Conservation (phyloP, 2,888 invertebrate species). For the Lamellibrachia columna region DNA sequence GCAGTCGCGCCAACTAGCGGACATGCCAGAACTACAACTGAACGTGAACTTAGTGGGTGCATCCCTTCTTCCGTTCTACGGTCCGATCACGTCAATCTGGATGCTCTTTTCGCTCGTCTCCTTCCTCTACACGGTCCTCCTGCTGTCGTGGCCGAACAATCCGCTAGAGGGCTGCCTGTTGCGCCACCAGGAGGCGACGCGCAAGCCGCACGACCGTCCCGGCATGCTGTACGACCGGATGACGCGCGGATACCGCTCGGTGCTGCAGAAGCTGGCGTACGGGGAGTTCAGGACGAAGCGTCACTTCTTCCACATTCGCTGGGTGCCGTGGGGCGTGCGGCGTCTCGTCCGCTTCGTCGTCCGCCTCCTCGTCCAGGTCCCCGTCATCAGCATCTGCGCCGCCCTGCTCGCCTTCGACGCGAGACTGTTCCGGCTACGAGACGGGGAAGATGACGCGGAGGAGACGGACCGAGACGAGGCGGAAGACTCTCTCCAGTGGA, state of each 20-base stretch:
- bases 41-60: slow-evolving; percentile 38
- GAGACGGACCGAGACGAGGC: slow-evolving; percentile 32
- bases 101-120: slow-evolving; percentile 41
- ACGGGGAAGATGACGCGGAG: slow-evolving; percentile 7
- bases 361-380: slow-evolving; percentile 37
- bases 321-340: slow-evolving; percentile 41
- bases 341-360: slow-evolving; percentile 32
- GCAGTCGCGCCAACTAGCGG: slow-evolving; percentile 30
- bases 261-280: slow-evolving; percentile 41
- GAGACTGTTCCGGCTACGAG: slow-evolving; percentile 29
- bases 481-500: slow-evolving; percentile 19
- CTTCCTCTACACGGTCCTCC: slow-evolving; percentile 41
- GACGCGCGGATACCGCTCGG: slow-evolving; percentile 38
- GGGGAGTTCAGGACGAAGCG: slow-evolving; percentile 38
- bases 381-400: slow-evolving; percentile 42
- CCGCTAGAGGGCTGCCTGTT: slow-evolving; percentile 43
- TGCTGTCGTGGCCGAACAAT: slow-evolving; percentile 42
- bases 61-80: slow-evolving; percentile 36
- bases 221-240: slow-evolving; percentile 38
- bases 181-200: slow-evolving; percentile 30
- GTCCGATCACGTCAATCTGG: slow-evolving; percentile 37
- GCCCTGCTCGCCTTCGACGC: slow-evolving; percentile 33
- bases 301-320: slow-evolving; percentile 42
- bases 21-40: slow-evolving; percentile 30
- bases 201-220: slow-evolving; percentile 36